A percentile compares a stretch with the other conserved stretches of the same genome.
phyloP scores from a whole-genome alignment of 2,888 invertebrate genomes.

The Dysmachus trigonus region DNA sequence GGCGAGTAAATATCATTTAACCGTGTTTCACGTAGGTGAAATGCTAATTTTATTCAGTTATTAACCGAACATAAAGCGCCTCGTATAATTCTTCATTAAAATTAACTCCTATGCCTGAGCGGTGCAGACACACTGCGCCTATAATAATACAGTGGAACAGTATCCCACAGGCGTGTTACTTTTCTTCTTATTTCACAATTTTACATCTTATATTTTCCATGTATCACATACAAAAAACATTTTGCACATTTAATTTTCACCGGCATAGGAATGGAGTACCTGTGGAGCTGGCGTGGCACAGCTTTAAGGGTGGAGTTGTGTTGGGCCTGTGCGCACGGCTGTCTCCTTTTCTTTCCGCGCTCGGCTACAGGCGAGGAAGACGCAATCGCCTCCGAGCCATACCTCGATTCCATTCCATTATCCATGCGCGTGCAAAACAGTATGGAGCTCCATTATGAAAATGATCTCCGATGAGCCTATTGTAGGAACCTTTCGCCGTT shows the following conservation, averaged over 20 bases:
- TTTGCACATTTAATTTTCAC: conserved; percentile 19
- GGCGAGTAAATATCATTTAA: conserved; percentile 2
- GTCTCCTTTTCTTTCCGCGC: background rate
- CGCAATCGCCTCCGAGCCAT: background rate
- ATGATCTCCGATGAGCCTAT: conserved; percentile 36
- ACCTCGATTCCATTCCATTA: conserved; percentile 19
- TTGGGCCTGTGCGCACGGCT: background rate
- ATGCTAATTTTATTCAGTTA: conserved; percentile 30
- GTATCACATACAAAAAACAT: background rate
- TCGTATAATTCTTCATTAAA: conserved; percentile 23
- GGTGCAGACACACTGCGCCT: background rate
- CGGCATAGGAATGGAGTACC: conserved; percentile 4
- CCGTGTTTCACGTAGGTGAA: conserved; percentile 24
- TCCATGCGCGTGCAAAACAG: conserved; percentile 35
- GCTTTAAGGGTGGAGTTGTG: background rate
- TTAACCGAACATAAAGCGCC: conserved; percentile 23
- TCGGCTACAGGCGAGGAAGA: background rate
- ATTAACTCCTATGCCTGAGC: background rate
- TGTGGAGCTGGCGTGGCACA: background rate
- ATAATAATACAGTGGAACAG: background rate
- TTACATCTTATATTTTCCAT: background rate
- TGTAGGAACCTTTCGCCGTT: conserved; percentile 33
- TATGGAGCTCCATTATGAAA: conserved; percentile 40
- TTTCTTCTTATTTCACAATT: background rate
- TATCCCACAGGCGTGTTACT: conserved; percentile 1